Conservation (phyloP, 2,113 vertebrate genomes). For the Python bivittatus region DNA sequence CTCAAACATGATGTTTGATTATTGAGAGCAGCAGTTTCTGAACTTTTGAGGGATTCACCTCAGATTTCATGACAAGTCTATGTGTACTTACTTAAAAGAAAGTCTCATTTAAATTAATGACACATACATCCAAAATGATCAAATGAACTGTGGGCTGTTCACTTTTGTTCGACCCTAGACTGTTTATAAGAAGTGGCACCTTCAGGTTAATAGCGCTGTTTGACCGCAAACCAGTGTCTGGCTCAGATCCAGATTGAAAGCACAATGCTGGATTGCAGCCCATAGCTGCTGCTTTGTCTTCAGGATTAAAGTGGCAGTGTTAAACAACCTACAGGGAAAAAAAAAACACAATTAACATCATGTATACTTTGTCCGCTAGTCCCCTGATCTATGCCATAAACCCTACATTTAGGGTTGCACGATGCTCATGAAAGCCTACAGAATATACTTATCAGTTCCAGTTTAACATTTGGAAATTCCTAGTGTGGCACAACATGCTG, state of each 20-base stretch:
- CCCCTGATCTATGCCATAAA: not conserved
- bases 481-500: constrained; percentile 19
- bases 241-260: not conserved
- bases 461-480: not conserved
- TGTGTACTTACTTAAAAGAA: not conserved
- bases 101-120: constrained; percentile 17
- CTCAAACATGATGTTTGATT: constrained; percentile 10
- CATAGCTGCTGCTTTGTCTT: not conserved
- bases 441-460: not conserved
- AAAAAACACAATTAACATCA: not conserved
- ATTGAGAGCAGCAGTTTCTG: not conserved
- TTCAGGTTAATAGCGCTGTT: not conserved
- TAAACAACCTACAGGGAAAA: not conserved
- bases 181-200: not conserved
- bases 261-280: not conserved
- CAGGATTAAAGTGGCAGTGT: not conserved
- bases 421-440: not conserved
- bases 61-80: not conserved
- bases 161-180: not conserved
- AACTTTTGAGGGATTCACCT: not conserved
- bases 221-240: not conserved
- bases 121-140: not conserved
- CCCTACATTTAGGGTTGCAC: not conserved
- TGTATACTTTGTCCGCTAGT: not conserved
- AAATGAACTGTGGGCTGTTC: not conserved